Evolutionary conservation across 2,888 invertebrate species (phyloP).

Genomic region (Protodeltote pygarga): DNA sequence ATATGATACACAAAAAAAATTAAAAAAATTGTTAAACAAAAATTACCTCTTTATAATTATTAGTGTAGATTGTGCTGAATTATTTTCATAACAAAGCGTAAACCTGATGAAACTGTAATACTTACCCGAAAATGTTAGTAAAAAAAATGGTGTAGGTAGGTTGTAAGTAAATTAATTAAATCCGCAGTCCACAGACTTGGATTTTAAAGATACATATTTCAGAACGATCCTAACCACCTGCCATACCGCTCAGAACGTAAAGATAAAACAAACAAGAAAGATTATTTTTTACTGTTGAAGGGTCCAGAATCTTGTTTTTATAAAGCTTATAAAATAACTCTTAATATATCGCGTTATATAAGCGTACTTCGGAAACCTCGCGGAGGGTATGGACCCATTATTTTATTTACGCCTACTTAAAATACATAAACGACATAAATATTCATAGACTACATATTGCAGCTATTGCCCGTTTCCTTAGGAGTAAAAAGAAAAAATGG

Average conservation of each 20-base stretch:
- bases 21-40: too few species aligned
- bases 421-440: conserved; percentile 11
- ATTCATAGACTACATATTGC: conserved; percentile 22
- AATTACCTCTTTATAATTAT: too few species aligned
- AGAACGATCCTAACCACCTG: not conserved
- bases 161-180: not conserved
- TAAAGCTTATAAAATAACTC: conserved; percentile 11
- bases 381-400: not conserved
- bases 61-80: too few species aligned
- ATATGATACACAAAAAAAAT: too few species aligned
- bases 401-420: conserved; percentile 12
- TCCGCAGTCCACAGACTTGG: not conserved
- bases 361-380: not conserved
- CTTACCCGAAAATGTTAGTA: too few species aligned
- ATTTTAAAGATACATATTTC: conserved; percentile 12
- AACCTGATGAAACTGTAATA: too few species aligned
- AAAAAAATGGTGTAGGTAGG: not conserved
- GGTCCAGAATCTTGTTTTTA: conserved; percentile 14
- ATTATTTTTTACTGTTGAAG: conserved; percentile 21
- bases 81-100: too few species aligned
- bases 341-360: conserved; percentile 10
- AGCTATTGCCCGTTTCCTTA: conserved; percentile 14
- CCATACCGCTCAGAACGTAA: too few species aligned
- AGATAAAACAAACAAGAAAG: conserved; percentile 16
- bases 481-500: conserved; percentile 9